Conservation (phyloP, 37 sponge, comb jelly and placozoan genomes). For the Hormiphora californensis region DNA sequence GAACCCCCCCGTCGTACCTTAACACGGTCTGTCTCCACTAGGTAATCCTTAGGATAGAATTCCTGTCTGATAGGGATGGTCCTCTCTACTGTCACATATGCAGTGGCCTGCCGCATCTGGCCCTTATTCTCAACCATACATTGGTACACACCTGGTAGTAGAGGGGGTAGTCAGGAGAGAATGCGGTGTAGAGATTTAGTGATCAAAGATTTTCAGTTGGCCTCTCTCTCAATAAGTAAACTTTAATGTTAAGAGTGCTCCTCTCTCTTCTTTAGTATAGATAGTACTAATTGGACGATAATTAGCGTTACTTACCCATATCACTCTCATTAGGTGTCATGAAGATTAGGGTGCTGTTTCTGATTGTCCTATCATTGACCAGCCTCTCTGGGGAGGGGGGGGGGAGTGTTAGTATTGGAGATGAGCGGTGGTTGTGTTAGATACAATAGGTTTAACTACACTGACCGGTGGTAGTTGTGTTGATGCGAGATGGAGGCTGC, state of each 20-base stretch:
- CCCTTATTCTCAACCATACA: conserved; percentile 20
- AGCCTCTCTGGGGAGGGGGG: background rate
- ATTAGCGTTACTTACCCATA: background rate
- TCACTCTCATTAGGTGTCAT: background rate
- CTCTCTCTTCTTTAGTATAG: no score
- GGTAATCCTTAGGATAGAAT: background rate
- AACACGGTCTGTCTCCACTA: background rate
- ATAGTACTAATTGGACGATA: no score
- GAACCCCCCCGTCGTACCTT: no score
- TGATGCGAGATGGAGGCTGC: background rate
- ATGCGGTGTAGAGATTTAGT: no score
- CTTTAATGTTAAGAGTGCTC: no score
- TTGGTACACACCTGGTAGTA: conserved; percentile 49
- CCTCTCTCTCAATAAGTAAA: no score
- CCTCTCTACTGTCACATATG: background rate
- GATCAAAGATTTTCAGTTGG: no score
- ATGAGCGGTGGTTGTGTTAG: no score
- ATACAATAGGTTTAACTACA: no score
- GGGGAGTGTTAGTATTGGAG: background rate
- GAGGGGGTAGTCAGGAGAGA: no score
- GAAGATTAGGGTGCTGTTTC: background rate
- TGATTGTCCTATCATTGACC: background rate
- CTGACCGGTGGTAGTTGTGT: background rate
- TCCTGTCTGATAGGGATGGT: background rate
- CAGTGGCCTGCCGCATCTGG: conserved; percentile 31